Base-by-base conservation (phyloP, 2,113 vertebrate genomes). In the Anguilla japonica region DNA sequence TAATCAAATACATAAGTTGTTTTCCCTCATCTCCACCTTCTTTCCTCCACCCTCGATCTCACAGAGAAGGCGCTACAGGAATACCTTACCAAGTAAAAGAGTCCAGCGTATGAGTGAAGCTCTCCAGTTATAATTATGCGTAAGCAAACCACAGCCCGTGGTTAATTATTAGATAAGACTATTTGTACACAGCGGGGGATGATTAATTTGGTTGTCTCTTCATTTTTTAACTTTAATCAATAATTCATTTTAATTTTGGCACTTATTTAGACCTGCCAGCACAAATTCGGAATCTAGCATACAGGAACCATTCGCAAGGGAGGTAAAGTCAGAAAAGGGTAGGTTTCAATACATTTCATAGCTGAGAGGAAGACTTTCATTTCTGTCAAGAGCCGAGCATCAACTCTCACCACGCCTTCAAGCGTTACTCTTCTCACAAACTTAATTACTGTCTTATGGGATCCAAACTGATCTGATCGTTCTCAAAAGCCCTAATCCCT, bases 381-480 rank as follows among this genome's bases (percentile, higher is more conserved):
- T 92, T 93, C 92, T 93, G 92, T 81, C 86, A 89, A 93, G 93
- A 93, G 88, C 87, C 87, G 91, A 89, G 93, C 92, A 93, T 88
- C 90, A 93, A 91, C 91, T 92, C 92, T 88, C 91, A 91, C 91
- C 89, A 89, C 93, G 93, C 93, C 93, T 93, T 94, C 90, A 93
- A 93, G 94, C 94, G 91, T 90, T 90, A 89, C 92, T 94, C 93
- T 92, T 94, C 93, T 94, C 91, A 89, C 92, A 91, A 91, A 92
- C 34, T 86, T 95, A 95, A 95, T 94, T 94, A 90, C 91, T 89
- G 89, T 94, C 93, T 93, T 29, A 90, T 79, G 93, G 93, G 95
- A 88, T 92, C 92, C 89, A 89, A 89, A 83, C 57, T 53, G 87
- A 89, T 93, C 93, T 92, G 91, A 83, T 91, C 90, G 93, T 93